These are phyloP conservation scores for Drosophila seguyi DNA, from an alignment of 1,140 invertebrate species.

Conservation along the genomic window DNA sequence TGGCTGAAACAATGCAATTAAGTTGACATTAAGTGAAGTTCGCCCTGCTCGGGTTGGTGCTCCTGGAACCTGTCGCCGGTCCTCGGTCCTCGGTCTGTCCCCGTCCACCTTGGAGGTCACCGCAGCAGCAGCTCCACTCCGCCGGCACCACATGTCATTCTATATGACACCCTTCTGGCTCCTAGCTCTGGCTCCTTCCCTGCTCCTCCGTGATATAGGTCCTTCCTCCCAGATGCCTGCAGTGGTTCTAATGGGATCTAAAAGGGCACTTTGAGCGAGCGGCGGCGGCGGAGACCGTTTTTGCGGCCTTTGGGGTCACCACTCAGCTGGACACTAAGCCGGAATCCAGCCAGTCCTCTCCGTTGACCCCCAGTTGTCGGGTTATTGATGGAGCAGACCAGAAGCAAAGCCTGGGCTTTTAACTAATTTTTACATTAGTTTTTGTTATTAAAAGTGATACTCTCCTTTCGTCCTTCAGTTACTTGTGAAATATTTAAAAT, in stretches of 20 bases:
- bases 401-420: background rate
- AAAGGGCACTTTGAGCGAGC: constrained; percentile 36
- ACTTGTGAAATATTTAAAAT: too few relatives aligned
- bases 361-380: background rate
- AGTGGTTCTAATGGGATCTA: constrained; percentile 50
- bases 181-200: background rate
- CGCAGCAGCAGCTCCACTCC: constrained; percentile 37
- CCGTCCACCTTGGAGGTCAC: constrained; percentile 46
- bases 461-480: too few relatives aligned
- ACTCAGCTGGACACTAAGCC: constrained; percentile 30
- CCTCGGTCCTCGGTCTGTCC: background rate
- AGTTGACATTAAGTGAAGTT: constrained; percentile 82
- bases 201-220: background rate
- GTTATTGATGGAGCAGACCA: background rate
- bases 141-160: constrained; percentile 36
- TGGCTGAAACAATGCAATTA: constrained; percentile 82
- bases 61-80: background rate
- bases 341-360: background rate
- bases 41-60: constrained; percentile 21
- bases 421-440: background rate
- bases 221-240: constrained; percentile 8
- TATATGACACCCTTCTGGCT: constrained; percentile 7
- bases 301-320: constrained; percentile 30
- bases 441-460: background rate
- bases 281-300: constrained; percentile 6